Conservation (phyloP, 2,888 invertebrate species). For the Pandemis cinnamomeana region DNA sequence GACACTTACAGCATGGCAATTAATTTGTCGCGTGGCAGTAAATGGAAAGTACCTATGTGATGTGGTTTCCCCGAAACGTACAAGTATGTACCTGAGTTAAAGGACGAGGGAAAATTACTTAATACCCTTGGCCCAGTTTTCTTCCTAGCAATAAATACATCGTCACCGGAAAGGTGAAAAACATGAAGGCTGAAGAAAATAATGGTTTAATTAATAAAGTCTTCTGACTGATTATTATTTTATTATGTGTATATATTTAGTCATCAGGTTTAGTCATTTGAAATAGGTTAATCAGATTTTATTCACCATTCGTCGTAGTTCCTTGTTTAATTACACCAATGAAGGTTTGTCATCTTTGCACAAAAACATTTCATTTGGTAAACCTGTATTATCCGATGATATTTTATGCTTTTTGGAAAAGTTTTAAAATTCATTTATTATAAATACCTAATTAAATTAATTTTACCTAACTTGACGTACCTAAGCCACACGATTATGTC, state of each 20-base stretch:
- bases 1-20: neutral
- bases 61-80: constrained; percentile 2
- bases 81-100: neutral
- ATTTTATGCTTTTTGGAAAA: too few relatives aligned
- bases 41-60: neutral
- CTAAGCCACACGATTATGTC: too few relatives aligned
- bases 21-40: neutral
- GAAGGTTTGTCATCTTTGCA: neutral
- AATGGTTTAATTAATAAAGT: neutral
- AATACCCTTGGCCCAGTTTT: constrained; percentile 12
- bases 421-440: too few relatives aligned
- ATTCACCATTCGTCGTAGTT: neutral
- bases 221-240: neutral
- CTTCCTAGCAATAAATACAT: constrained; percentile 10
- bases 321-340: neutral
- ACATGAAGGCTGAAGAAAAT: neutral
- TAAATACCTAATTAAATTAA: too few relatives aligned
- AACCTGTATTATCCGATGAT: too few relatives aligned
- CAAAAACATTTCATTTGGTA: too few relatives aligned
- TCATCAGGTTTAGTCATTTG: neutral
- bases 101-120: constrained; percentile 10
- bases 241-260: too few relatives aligned
- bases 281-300: neutral
- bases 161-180: too few relatives aligned
- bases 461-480: too few relatives aligned